Evolutionary conservation across 2,888 invertebrate genomes (phyloP).

Genomic region (Vannuccia rotundouncinata): DNA sequence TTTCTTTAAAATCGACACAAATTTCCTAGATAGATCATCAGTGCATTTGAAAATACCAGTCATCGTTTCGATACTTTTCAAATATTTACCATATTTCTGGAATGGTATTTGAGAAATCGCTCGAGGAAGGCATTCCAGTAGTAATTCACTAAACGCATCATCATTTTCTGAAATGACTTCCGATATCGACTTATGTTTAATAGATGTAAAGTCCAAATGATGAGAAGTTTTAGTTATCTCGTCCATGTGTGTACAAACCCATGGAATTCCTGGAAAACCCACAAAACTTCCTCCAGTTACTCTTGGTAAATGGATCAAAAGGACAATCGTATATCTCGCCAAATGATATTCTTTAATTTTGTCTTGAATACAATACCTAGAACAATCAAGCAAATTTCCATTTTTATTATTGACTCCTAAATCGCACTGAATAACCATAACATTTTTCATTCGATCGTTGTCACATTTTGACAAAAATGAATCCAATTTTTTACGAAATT

Average conservation of each 20-base stretch:
- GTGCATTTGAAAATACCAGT: neutral
- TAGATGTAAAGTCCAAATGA: neutral
- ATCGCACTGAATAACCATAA: conserved; percentile 5
- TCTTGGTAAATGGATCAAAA: conserved; percentile 3
- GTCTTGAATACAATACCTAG: neutral
- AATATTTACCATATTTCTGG: neutral
- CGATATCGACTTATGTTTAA: neutral
- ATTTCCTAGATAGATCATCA: neutral
- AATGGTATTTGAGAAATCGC: neutral
- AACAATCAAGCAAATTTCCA: neutral
- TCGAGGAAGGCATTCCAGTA: neutral
- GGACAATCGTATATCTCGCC: neutral
- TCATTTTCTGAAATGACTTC: neutral
- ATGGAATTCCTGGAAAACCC: neutral
- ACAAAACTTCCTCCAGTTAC: neutral
- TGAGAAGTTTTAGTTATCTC: neutral
- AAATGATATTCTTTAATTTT: neutral
- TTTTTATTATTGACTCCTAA: neutral
- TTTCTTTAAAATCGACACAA: neutral
- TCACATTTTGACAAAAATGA: neutral
- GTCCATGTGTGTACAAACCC: neutral
- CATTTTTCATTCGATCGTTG: neutral
- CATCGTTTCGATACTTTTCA: neutral
- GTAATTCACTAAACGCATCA: neutral
- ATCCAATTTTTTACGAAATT: conserved; percentile 45